Conservation (phyloP, 2,797 vertebrate genomes). For the Threskiornis aethiopicus region DNA sequence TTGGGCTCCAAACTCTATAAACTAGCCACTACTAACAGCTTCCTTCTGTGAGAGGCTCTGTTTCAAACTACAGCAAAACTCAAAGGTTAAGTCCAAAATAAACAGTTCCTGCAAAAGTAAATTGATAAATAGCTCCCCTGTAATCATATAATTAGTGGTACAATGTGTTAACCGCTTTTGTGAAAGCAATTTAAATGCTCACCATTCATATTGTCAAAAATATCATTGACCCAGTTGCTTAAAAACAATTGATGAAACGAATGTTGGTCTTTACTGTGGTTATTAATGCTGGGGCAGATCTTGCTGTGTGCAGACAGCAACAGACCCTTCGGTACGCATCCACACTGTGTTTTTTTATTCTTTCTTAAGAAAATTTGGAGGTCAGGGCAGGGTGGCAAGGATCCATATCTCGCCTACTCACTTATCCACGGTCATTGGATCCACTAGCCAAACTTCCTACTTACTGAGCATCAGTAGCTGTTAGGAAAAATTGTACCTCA, state of each 20-base stretch:
- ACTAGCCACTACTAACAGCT: slow-evolving; percentile 53
- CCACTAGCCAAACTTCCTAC: not conserved
- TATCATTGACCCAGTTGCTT: slow-evolving; percentile 31
- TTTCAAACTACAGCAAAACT: slow-evolving; percentile 49
- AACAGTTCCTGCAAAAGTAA: slow-evolving; percentile 54
- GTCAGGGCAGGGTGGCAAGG: not conserved
- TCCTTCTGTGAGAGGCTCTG: slow-evolving; percentile 55
- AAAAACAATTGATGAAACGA: slow-evolving; percentile 35
- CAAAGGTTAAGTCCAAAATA: slow-evolving; percentile 64
- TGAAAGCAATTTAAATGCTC: slow-evolving; percentile 50
- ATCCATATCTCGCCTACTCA: not conserved
- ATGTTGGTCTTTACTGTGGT: not conserved
- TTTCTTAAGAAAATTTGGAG: not conserved
- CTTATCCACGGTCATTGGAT: not conserved
- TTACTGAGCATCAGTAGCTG: not conserved
- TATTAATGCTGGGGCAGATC: not conserved
- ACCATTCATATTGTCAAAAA: slow-evolving; percentile 41
- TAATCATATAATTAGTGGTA: slow-evolving; percentile 51
- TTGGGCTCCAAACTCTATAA: slow-evolving; percentile 57
- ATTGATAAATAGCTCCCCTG: slow-evolving; percentile 60
- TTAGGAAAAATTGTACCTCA: not conserved
- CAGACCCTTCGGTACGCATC: not conserved
- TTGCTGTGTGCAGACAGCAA: not conserved
- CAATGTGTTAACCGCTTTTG: slow-evolving; percentile 61
- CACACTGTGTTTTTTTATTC: not conserved